phyloP scores from a whole-genome alignment of 2,113 vertebrate species.

The Neolamprologus devosi region DNA sequence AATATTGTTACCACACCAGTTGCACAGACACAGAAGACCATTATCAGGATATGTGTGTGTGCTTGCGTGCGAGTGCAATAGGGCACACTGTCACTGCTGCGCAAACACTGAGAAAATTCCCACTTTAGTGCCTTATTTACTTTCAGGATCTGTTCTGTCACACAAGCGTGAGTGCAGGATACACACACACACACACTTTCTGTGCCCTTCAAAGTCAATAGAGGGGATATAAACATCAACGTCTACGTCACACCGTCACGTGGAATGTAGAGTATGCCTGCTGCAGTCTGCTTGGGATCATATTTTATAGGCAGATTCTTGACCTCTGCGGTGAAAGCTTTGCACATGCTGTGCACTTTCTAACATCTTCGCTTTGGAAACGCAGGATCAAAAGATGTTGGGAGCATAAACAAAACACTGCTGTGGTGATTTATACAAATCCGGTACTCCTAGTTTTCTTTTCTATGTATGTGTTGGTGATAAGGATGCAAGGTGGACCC shows the following conservation, averaged over 20 bases:
- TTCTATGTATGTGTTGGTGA: not conserved
- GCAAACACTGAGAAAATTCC: conserved; percentile 41
- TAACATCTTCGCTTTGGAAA: not conserved
- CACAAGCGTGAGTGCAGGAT: not conserved
- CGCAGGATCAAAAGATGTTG: not conserved
- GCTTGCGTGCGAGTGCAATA: not conserved
- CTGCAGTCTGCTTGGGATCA: not conserved
- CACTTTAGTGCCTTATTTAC: conserved; percentile 27
- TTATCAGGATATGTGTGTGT: not conserved
- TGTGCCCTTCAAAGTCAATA: conserved; percentile 19
- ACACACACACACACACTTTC: not conserved
- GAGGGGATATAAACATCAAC: conserved; percentile 13
- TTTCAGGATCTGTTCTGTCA: conserved; percentile 25
- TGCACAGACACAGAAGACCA: not conserved
- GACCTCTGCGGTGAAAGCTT: not conserved
- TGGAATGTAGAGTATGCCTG: conserved; percentile 21
- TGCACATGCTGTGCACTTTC: not conserved
- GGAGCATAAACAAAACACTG: not conserved
- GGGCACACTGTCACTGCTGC: not conserved
- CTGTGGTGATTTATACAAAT: not conserved
- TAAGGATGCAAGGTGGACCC: not conserved
- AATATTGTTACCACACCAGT: conserved; percentile 17
- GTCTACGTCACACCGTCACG: not conserved
- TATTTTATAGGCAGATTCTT: not conserved
- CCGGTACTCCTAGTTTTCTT: not conserved